A percentile compares a stretch with the other conserved stretches of the same genome.
Conservation (phyloP, 2,113 vertebrate genomes). For the Microtus oregoni region DNA sequence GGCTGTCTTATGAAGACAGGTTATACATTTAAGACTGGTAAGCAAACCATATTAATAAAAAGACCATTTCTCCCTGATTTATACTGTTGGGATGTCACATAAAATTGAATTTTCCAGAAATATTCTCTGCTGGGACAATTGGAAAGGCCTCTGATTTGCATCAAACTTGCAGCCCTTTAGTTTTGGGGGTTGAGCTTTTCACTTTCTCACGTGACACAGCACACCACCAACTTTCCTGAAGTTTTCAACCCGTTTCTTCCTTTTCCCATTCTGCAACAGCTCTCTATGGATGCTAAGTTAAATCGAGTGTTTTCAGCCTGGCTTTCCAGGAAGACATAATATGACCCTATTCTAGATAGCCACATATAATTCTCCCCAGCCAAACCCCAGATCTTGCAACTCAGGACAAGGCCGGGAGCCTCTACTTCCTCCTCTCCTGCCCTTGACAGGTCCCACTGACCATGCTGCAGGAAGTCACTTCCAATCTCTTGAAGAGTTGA, state of each 20-base stretch:
- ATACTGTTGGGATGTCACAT: not conserved
- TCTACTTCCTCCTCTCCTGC: not conserved
- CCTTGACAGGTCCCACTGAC: not conserved
- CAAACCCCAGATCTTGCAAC: not conserved
- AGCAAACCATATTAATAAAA: constrained; percentile 38
- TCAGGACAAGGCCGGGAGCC: not conserved
- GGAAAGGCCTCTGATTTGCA: not conserved
- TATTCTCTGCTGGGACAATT: not conserved
- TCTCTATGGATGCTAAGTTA: not conserved
- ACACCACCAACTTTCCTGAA: not conserved
- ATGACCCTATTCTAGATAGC: not conserved
- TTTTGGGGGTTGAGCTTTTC: constrained; percentile 28
- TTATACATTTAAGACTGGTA: constrained; percentile 13
- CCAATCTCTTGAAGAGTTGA: not conserved
- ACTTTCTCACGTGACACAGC: not conserved
- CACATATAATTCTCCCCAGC: not conserved
- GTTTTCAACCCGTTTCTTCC: constrained; percentile 1
- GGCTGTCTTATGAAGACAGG: not conserved
- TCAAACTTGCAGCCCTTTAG: not conserved
- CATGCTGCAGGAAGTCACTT: not conserved
- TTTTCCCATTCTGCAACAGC: not conserved
- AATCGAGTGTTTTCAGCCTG: not conserved
- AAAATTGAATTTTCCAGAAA: constrained; percentile 37
- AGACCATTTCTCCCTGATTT: not conserved
- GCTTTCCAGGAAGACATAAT: not conserved